Conservation (phyloP, 2,113 vertebrate species). For the Etheostoma cragini region DNA sequence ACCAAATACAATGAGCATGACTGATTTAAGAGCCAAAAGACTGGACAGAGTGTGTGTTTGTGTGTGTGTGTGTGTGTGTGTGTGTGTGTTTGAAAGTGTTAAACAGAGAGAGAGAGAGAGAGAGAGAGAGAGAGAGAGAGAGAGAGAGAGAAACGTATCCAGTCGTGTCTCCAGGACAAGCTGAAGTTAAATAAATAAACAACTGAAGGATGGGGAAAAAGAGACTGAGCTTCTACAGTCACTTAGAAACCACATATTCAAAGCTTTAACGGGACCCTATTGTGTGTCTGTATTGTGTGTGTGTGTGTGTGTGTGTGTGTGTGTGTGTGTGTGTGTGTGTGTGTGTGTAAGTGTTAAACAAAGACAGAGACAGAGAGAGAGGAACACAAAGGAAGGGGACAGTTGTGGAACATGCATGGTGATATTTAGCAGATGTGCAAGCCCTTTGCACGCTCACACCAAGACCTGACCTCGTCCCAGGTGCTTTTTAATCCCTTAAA, state of each 20-base stretch:
- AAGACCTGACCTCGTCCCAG: slow-evolving; percentile 37
- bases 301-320: slow-evolving; percentile 9
- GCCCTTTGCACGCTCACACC: slow-evolving; percentile 5
- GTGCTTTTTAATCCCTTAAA: slow-evolving; percentile 18
- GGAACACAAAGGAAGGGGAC: slow-evolving; percentile 9
- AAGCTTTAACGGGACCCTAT: slow-evolving; percentile 11
- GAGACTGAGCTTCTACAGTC: slow-evolving; percentile 27
- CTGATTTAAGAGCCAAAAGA: slow-evolving; percentile 58
- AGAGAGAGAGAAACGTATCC: not conserved
- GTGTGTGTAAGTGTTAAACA: no score
- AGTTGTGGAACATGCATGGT: slow-evolving; percentile 38
- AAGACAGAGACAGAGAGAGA: no score
- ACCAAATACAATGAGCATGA: slow-evolving; percentile 64
- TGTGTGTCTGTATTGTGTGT: not conserved
- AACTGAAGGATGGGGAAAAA: slow-evolving; percentile 28
- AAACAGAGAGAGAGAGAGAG: slow-evolving; percentile 1
- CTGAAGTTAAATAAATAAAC: slow-evolving; percentile 43
- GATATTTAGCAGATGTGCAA: slow-evolving; percentile 63
- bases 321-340: slow-evolving; percentile 25
- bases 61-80: slow-evolving; percentile 7
- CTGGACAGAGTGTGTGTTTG: slow-evolving; percentile 33
- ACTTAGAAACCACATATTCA: slow-evolving; percentile 24
- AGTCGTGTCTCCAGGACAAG: no score
- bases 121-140: slow-evolving; percentile 2
- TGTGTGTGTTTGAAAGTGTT: not conserved